A percentile compares a stretch with the other conserved stretches of the same genome.
phyloP scores from a whole-genome alignment of 2,888 invertebrate genomes.

The Chymomyza procnemis region DNA sequence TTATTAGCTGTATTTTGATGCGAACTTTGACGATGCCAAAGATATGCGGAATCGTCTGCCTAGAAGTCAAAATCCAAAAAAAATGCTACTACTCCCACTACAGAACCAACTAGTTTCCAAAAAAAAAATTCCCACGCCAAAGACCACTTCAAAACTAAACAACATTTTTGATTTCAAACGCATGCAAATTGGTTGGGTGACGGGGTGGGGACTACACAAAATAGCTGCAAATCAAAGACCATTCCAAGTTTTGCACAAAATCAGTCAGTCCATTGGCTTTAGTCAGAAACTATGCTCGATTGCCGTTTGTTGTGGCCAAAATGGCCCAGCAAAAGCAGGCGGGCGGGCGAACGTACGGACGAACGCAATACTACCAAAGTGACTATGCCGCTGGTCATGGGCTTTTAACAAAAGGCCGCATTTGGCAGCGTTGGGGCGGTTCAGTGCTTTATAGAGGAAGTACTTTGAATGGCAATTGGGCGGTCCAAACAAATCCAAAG shows the following conservation, averaged over 20 bases:
- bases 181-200: no score
- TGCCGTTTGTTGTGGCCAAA: not conserved
- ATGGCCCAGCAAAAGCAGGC: not conserved
- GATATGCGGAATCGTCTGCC: no score
- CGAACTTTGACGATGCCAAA: no score
- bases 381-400: not conserved
- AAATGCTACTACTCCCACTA: no score
- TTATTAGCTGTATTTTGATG: no score
- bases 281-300: not conserved
- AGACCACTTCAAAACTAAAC: no score
- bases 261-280: not conserved
- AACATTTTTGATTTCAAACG: no score
- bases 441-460: not conserved
- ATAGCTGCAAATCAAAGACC: not conserved
- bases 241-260: not conserved
- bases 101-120: no score
- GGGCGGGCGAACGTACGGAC: no score
- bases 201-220: no score
- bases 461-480: not conserved
- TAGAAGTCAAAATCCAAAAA: no score
- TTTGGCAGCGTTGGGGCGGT: not conserved
- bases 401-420: not conserved
- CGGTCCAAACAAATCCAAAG: not conserved
- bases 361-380: not conserved
- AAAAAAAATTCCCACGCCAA: no score